These are phyloP conservation scores for Tachina grossa DNA, from an alignment of 2,888 invertebrate genomes.

Conservation along the genomic window DNA sequence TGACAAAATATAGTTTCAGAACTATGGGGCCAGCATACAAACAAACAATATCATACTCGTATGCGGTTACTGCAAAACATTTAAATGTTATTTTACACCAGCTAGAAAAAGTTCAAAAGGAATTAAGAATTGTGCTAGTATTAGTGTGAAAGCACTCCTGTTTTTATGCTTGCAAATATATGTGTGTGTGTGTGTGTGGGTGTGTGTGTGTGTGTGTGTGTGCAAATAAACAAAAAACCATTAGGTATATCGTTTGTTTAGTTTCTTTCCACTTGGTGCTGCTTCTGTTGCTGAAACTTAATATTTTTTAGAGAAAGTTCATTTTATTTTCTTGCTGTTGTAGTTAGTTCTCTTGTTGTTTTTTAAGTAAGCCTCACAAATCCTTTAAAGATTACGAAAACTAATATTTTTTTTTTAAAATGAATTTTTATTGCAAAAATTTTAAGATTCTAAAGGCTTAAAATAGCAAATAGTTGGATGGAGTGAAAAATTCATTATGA, in stretches of 20 bases:
- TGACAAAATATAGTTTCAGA: background rate
- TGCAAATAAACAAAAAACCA: slow-evolving; percentile 28
- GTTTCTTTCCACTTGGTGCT: background rate
- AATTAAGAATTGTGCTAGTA: background rate
- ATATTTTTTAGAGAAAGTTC: background rate
- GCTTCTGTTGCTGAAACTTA: background rate
- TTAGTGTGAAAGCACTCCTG: background rate
- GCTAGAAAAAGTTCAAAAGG: background rate
- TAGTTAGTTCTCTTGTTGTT: slow-evolving; percentile 4
- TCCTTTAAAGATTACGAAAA: slow-evolving; percentile 6
- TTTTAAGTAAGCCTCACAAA: background rate
- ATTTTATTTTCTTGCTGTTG: background rate
- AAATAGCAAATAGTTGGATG: no score
- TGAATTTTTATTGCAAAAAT: no score
- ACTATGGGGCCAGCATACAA: background rate
- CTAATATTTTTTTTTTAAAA: background rate
- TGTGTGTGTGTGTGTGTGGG: no score
- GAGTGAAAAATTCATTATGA: no score
- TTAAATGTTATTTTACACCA: slow-evolving; percentile 23
- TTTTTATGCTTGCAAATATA: background rate
- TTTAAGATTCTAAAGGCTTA: no score
- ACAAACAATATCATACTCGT: background rate
- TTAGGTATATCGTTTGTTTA: slow-evolving; percentile 34
- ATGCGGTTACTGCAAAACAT: background rate
- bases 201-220: background rate